phyloP scores from a whole-genome alignment of 2,888 invertebrate genomes.

The Drosophila atripex region DNA sequence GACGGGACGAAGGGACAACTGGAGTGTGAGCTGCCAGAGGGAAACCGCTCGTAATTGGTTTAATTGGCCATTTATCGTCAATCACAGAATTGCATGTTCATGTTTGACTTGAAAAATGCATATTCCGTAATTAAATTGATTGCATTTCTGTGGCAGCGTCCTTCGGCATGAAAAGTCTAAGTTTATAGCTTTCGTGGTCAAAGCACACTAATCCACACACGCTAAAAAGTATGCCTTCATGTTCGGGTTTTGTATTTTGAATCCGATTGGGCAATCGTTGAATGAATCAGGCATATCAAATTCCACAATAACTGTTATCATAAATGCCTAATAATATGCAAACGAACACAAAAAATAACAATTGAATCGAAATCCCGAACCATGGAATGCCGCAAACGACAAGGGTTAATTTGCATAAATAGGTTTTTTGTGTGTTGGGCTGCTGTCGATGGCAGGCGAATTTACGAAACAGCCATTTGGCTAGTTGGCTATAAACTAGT shows the following conservation, averaged over 20 bases:
- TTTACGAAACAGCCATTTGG: constrained; percentile 64
- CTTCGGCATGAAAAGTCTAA: constrained; percentile 12
- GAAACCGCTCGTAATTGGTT: constrained; percentile 64
- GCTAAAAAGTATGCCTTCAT: constrained; percentile 38
- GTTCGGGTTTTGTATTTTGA: background rate
- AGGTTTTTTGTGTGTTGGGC: constrained; percentile 26
- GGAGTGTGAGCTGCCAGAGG: constrained; percentile 25
- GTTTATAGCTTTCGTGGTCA: constrained; percentile 18
- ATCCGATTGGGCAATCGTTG: constrained; percentile 31
- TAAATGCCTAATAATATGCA: constrained; percentile 43
- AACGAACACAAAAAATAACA: constrained; percentile 33
- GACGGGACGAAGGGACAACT: constrained; percentile 11
- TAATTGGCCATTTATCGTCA: constrained; percentile 75
- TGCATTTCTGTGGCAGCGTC: constrained; percentile 60
- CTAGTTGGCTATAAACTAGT: constrained; percentile 36
- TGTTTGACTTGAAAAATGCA: constrained; percentile 47
- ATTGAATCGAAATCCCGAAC: constrained; percentile 45
- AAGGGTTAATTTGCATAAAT: constrained; percentile 70
- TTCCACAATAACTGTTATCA: constrained; percentile 41
- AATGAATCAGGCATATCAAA: constrained; percentile 29
- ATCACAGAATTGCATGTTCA: constrained; percentile 48
- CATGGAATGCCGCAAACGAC: constrained; percentile 57
- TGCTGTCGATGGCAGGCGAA: constrained; percentile 17
- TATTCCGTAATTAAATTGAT: constrained; percentile 67
- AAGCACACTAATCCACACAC: constrained; percentile 20